A percentile compares a stretch with the other conserved stretches of the same genome.
Evolutionary conservation across 2,797 vertebrate genomes (phyloP).

Genomic region (Poecile montanus): DNA sequence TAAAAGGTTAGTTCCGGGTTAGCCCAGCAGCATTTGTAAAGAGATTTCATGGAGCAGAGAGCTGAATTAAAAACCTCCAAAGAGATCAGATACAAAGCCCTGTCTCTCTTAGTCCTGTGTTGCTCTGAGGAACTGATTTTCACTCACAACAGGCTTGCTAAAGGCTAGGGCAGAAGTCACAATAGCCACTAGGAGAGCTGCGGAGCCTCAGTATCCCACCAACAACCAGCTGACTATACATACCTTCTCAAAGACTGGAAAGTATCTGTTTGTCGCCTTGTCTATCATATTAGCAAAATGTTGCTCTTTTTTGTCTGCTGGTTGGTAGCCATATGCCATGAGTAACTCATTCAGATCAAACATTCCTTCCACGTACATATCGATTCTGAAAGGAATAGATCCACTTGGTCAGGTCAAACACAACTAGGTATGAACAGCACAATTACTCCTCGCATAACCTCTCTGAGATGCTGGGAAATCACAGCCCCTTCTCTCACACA

Average conservation of each 20-base stretch:
- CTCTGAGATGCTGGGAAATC: not conserved
- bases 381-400: conserved; percentile 76
- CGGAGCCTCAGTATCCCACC: too few species aligned
- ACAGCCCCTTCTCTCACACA: not conserved
- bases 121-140: too few species aligned
- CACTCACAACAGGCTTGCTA: too few species aligned
- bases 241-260: conserved; percentile 61
- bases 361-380: conserved; percentile 84
- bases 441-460: not conserved
- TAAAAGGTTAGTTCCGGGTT: too few species aligned
- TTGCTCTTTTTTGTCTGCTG: conserved; percentile 48
- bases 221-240: too few species aligned
- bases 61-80: too few species aligned
- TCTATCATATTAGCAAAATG: conserved; percentile 61
- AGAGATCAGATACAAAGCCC: too few species aligned
- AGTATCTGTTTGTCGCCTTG: conserved; percentile 79
- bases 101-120: too few species aligned
- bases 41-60: too few species aligned
- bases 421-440: not conserved
- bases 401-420: not conserved
- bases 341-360: conserved; percentile 80
- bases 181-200: too few species aligned
- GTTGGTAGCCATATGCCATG: not conserved
- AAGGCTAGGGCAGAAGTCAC: too few species aligned
- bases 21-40: too few species aligned